Conservation (phyloP, 2,797 vertebrate species). For the Picus viridis region DNA sequence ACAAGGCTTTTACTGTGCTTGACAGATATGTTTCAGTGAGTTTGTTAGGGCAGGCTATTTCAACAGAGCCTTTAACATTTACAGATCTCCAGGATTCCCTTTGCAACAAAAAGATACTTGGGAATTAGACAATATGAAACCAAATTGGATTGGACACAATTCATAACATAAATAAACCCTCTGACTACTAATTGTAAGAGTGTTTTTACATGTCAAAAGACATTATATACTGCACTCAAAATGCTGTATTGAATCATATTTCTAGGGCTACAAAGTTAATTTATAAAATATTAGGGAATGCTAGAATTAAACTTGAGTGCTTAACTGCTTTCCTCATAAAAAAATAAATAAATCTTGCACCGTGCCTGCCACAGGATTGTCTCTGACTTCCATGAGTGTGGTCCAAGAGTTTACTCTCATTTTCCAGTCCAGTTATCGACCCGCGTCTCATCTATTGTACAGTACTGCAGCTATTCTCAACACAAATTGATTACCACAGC, state of each 20-base stretch:
- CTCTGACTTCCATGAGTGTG: not conserved
- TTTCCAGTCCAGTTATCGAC: not conserved
- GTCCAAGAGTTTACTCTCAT: not conserved
- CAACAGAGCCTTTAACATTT: constrained; percentile 8
- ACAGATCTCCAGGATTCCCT: constrained; percentile 35
- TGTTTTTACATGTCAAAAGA: constrained; percentile 36
- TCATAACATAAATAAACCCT: constrained; percentile 52
- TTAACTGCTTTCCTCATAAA: not conserved
- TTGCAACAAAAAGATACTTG: constrained; percentile 21
- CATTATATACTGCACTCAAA: not conserved
- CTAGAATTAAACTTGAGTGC: not conserved
- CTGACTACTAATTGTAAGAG: constrained; percentile 27
- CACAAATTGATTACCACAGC: not conserved
- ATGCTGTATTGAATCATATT: not conserved
- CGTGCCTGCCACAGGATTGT: not conserved
- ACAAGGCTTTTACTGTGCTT: constrained; percentile 68
- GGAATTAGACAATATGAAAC: constrained; percentile 4
- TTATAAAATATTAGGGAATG: not conserved
- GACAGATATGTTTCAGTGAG: constrained; percentile 73
- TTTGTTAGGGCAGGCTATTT: constrained; percentile 45
- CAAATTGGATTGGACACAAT: constrained; percentile 30
- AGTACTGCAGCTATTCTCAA: not conserved
- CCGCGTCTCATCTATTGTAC: not conserved
- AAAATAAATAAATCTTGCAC: not conserved
- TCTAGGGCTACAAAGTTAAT: not conserved